Conservation (phyloP, 2,888 invertebrate species). For the Pristionchus fissidentatus region DNA sequence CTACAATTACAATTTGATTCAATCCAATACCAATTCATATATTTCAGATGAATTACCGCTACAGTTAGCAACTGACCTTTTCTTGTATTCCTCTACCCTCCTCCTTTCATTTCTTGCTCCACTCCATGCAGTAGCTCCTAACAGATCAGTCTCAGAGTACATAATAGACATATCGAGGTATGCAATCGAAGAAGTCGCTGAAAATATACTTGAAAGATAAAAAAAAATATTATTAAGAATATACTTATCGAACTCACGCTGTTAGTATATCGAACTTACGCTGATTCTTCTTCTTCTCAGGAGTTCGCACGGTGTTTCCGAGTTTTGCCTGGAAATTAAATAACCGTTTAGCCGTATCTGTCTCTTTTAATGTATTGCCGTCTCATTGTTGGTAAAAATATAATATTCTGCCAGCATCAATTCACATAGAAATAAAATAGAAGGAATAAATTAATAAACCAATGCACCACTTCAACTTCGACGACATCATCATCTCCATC, state of each 20-base stretch:
- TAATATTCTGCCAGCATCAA: not conserved
- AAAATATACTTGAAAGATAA: not conserved
- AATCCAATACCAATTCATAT: no score
- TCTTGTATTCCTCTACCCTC: constrained; percentile 5
- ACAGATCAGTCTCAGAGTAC: constrained; percentile 28
- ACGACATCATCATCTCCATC: not conserved
- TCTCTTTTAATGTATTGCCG: no score
- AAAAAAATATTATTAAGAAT: no score
- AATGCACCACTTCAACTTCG: not conserved
- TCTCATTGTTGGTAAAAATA: no score
- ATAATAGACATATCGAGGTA: not conserved
- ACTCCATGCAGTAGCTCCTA: constrained; percentile 33
- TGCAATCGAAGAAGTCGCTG: not conserved
- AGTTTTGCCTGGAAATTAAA: constrained; percentile 13
- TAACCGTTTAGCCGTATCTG: no score
- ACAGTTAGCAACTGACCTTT: not conserved
- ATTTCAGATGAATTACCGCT: no score
- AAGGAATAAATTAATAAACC: no score
- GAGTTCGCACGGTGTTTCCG: not conserved
- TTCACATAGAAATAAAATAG: no score
- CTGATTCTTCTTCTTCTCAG: not conserved
- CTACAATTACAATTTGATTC: not conserved
- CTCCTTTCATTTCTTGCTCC: not conserved
- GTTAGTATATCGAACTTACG: not conserved
- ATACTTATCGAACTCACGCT: no score